Base-by-base conservation (phyloP, 1,140 invertebrate genomes). In the Aradophagus sp. region DNA sequence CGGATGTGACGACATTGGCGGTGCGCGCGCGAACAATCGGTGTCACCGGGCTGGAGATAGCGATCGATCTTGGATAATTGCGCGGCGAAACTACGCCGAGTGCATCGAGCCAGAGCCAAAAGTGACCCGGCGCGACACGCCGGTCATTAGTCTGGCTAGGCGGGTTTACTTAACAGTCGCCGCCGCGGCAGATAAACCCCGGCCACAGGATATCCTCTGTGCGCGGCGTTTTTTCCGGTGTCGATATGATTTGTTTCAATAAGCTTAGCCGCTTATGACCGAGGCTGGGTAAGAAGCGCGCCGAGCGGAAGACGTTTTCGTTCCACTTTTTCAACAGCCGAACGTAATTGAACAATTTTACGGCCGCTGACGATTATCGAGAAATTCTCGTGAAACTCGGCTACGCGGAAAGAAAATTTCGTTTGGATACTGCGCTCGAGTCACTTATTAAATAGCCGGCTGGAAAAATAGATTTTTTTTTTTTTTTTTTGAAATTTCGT, bases 141-240 rank as follows among this genome's bases (percentile, higher is more conserved):
- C 70, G 78, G 75, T 77, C 79, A 80, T 82, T 82, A 82, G 75
- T 79, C 74, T 67, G 67, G 77, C 72, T 70, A 80, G 76, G 58
- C 63, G 68, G 69, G 77, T 79, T 73, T 78, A 62, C 59, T 69
- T 73, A 77, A 65, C 67, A 68, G 61, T 75, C 65, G 55, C 61
- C 65, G 55, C 61, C 59, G 55, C 44, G 56, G 44, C 62, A 67
- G 62, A 73, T 73, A 73, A 73, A 52, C 61, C 61, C 50, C 10
- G 13, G 31, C 36, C 34, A 74, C 79, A 80, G 79, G 78, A 80
- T 80, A 77, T 81, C 73, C 79, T 80, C 77, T 75, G 65, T 74
- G 20, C 44, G 27, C n/a, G n/a, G 19, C 55, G 29, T 67, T 58
- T 70, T 45, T 73, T 63, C 59, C 70, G 52, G 42, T 73, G 31